phyloP scores from a whole-genome alignment of 2,113 vertebrate genomes.

The Phalacrocorax aristotelis region DNA sequence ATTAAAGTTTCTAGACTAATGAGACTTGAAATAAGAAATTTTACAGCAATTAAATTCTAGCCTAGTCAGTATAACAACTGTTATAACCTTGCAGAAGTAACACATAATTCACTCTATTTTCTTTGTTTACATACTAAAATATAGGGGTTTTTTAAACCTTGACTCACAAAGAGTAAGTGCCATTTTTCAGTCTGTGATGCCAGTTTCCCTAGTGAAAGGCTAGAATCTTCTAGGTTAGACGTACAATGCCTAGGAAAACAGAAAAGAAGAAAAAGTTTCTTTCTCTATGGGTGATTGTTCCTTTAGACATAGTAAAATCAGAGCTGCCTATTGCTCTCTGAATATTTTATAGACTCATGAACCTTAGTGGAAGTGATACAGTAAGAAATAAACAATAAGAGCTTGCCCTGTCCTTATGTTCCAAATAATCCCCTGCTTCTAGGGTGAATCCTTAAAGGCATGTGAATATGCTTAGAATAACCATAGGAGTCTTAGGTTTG shows the following conservation, averaged over 20 bases:
- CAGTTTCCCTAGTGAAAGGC: not conserved
- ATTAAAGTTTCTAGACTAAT: constrained; percentile 14
- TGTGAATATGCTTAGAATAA: not conserved
- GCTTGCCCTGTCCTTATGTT: not conserved
- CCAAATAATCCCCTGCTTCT: not conserved
- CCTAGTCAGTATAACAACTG: constrained; percentile 20
- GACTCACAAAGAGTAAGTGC: not conserved
- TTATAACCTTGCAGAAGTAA: constrained; percentile 1
- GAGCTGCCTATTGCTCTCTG: not conserved
- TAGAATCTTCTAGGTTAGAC: not conserved
- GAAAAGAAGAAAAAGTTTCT: not conserved
- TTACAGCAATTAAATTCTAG: constrained; percentile 38
- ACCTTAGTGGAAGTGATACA: not conserved
- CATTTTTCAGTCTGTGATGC: not conserved
- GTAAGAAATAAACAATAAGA: not conserved
- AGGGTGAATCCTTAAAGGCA: not conserved
- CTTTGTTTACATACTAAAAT: not conserved
- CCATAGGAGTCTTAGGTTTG: not conserved
- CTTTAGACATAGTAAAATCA: not conserved
- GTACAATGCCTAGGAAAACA: not conserved
- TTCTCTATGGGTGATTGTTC: not conserved
- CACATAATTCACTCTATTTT: not conserved
- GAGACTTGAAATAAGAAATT: constrained; percentile 38
- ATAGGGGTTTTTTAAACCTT: not conserved
- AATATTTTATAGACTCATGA: not conserved